Conservation (phyloP, 2,888 invertebrate species). For the Dinocampus coccinellae region DNA sequence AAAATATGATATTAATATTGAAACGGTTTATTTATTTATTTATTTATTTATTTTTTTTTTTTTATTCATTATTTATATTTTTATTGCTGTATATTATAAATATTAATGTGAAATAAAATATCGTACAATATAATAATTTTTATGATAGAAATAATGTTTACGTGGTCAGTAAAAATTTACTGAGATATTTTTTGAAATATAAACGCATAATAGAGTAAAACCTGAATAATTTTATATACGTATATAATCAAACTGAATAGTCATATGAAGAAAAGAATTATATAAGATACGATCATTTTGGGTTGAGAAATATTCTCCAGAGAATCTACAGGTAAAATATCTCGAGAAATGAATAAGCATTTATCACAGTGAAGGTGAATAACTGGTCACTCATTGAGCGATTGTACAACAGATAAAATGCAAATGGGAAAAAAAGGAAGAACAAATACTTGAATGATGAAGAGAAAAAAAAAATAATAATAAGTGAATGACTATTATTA, state of each 20-base stretch:
- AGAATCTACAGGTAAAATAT: background rate
- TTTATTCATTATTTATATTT: too few relatives aligned
- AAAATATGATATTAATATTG: background rate
- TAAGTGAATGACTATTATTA: too few relatives aligned
- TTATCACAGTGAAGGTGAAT: background rate
- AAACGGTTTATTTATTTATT: too few relatives aligned
- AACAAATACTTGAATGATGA: too few relatives aligned
- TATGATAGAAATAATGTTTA: too few relatives aligned
- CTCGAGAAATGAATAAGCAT: background rate
- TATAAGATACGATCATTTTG: background rate
- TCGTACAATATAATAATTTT: too few relatives aligned
- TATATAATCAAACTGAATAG: background rate
- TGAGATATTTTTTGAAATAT: background rate
- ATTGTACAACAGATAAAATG: background rate
- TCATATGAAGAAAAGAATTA: background rate
- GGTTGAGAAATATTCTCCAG: background rate
- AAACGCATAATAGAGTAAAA: background rate
- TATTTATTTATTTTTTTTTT: too few relatives aligned
- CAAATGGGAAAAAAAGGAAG: background rate
- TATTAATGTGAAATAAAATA: too few relatives aligned
- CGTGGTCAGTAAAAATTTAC: too few relatives aligned
- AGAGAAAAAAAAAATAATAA: too few relatives aligned
- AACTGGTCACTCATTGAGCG: background rate
- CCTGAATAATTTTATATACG: background rate
- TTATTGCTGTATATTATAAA: too few relatives aligned